These are phyloP conservation scores for Xiphydria camelus DNA, from an alignment of 2,888 invertebrate species.

Conservation along the genomic window DNA sequence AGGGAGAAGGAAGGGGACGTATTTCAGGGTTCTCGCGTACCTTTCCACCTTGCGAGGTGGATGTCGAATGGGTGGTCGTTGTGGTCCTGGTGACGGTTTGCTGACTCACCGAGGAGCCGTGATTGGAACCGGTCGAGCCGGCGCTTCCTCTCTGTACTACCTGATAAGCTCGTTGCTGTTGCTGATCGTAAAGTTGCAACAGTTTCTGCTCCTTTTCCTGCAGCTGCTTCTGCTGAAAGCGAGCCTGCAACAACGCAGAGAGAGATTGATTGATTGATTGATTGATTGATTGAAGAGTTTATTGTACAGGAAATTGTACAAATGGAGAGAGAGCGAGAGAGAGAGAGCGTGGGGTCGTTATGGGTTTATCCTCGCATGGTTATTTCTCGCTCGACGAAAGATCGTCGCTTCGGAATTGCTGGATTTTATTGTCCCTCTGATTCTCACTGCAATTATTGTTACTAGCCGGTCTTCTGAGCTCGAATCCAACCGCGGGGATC, in stretches of 20 bases:
- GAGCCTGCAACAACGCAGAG: slow-evolving; percentile 65
- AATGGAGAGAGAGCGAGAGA: no score
- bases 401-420: no score
- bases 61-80: slow-evolving; percentile 36
- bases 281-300: no score
- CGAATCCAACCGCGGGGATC: no score
- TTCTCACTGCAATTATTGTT: no score
- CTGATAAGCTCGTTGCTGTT: slow-evolving; percentile 69
- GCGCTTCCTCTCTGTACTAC: slow-evolving; percentile 61
- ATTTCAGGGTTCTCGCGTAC: slow-evolving; percentile 25
- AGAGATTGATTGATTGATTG: slow-evolving; percentile 3
- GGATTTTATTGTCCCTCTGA: no score
- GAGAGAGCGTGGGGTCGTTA: no score
- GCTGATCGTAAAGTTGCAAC: slow-evolving; percentile 70
- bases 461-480: no score
- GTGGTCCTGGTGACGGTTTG: slow-evolving; percentile 39
- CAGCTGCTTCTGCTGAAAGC: slow-evolving; percentile 81
- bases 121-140: slow-evolving; percentile 56
- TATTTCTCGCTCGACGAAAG: no score
- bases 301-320: no score
- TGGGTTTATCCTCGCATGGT: no score
- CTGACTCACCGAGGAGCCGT: slow-evolving; percentile 33
- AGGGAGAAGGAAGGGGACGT: no score
- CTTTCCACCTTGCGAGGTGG: slow-evolving; percentile 46
- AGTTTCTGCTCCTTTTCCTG: slow-evolving; percentile 80